A percentile compares a stretch with the other conserved stretches of the same genome.
Conservation (phyloP, 1,140 invertebrate species). For the Drosophila parvula region DNA sequence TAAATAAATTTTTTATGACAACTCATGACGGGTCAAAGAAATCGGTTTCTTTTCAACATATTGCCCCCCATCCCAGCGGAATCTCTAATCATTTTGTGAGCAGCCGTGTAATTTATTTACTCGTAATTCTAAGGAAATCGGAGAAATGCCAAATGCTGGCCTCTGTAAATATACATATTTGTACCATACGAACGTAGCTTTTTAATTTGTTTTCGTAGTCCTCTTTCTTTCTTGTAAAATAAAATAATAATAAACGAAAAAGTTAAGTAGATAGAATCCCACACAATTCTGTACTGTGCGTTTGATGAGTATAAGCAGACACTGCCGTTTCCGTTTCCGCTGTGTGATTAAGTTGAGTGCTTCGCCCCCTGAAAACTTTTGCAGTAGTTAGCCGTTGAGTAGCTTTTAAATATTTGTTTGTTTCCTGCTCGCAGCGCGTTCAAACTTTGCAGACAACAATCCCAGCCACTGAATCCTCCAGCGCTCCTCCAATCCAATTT, state of each 20-base stretch:
- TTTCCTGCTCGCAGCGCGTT: conserved; percentile 37
- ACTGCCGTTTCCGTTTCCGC: conserved; percentile 68
- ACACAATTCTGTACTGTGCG: conserved; percentile 16
- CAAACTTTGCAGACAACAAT: conserved; percentile 67
- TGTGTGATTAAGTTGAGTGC: conserved; percentile 71
- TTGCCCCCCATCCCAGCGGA: conserved; percentile 2
- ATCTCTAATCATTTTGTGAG: conserved; percentile 16
- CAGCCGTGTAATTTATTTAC: conserved; percentile 30
- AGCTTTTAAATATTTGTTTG: conserved; percentile 64
- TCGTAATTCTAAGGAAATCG: conserved; percentile 42
- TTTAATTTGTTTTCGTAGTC: conserved; percentile 50
- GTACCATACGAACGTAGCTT: conserved; percentile 32
- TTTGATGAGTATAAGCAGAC: conserved; percentile 52
- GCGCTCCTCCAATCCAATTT: conserved; percentile 11
- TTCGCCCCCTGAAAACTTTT: conserved; percentile 49
- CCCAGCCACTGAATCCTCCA: conserved; percentile 10
- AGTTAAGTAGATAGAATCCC: conserved; percentile 34
- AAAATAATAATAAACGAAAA: conserved; percentile 8
- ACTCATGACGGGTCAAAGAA: conserved; percentile 51
- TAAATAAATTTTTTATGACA: conserved; percentile 77
- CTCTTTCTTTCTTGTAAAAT: conserved; percentile 21
- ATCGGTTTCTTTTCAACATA: conserved; percentile 39
- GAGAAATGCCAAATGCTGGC: conserved; percentile 16
- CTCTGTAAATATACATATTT: conserved; percentile 42
- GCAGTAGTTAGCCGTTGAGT: conserved; percentile 49